Evolutionary conservation across 2,113 vertebrate species (phyloP).

Genomic region (Hippocampus zosterae): DNA sequence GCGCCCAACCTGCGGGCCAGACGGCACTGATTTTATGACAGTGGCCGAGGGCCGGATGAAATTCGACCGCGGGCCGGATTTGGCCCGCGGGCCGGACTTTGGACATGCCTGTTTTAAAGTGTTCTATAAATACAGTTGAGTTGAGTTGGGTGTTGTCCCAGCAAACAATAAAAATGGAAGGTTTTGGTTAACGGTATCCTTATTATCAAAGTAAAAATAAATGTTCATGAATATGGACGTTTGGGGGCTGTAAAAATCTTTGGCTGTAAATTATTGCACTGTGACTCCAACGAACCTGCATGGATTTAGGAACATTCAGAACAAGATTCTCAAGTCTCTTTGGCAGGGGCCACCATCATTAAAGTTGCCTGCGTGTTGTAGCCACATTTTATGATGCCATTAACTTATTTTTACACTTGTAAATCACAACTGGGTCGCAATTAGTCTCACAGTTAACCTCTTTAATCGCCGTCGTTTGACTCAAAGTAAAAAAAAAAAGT

Average conservation of each 20-base stretch:
- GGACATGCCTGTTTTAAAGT: too few relatives aligned
- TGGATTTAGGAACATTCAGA: neutral
- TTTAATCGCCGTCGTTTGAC: neutral
- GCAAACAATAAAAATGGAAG: neutral
- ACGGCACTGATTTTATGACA: too few relatives aligned
- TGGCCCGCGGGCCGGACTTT: too few relatives aligned
- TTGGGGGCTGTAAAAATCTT: too few relatives aligned
- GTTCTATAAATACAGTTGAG: too few relatives aligned
- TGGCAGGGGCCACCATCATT: neutral
- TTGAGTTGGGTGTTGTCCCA: too few relatives aligned
- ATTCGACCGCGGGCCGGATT: too few relatives aligned
- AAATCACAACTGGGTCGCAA: neutral
- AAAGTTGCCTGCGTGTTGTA: neutral
- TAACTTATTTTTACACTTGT: constrained; percentile 1
- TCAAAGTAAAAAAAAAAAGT: neutral
- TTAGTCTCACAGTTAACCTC: neutral
- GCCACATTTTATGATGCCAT: neutral
- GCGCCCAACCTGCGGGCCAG: too few relatives aligned
- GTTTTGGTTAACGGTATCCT: too few relatives aligned
- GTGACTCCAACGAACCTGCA: neutral
- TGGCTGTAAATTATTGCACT: neutral
- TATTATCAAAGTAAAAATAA: too few relatives aligned
- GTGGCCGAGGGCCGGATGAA: too few relatives aligned
- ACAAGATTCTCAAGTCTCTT: neutral
- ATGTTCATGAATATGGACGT: too few relatives aligned